Evolutionary conservation across 2,797 vertebrate species (phyloP), one percentile per base, ranked within the genome.

Genomic region (Takifugu rubripes): DNA sequence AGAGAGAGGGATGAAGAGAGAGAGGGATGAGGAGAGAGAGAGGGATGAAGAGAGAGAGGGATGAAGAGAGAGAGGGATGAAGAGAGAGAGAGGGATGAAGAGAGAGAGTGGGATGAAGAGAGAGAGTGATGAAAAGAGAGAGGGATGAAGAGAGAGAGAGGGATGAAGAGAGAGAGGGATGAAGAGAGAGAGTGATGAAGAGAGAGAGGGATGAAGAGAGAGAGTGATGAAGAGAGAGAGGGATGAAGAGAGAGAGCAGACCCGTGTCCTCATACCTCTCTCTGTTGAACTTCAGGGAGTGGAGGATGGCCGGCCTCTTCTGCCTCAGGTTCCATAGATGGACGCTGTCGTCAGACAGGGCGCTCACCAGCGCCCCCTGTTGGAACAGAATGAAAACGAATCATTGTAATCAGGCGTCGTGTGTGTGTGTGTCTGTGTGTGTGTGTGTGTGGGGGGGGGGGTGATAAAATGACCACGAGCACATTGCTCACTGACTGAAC

Each of bases 261-360:
- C 21, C 21, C 21, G 21, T 21, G 21, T 21, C 21, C 21, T 25
- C 92, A 87, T 87, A 99, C 97, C 96, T 94, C 93, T 99, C 96
- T 91, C 83, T 91, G 91, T 91, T 98, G 89, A 99, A 99, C 89
- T 98, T 99, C 64, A 99, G 94, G 5, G 97, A 99, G 85, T 99
- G 97, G 67, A 99, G 91, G 78, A 99, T 93, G 68, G 96, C 97
- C 36, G 97, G 97, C 85, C 97, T 94, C 89, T 98, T 99, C 84
- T 99, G 97, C 88, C 97, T 93, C 82, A 99, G 90, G 86, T 99
- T 99, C 97, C 96, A 98, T 77, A 98, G 87, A 78, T 99, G 96
- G 75, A 99, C 88, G 24, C 90, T 98, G 83, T 98, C 96, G 57
- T 98, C 96, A 56, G 96, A 93, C 93, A 97, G 92, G 90, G 94